Evolutionary conservation across 1,140 invertebrate genomes (phyloP).

Genomic region (Lepidurus packardi): DNA sequence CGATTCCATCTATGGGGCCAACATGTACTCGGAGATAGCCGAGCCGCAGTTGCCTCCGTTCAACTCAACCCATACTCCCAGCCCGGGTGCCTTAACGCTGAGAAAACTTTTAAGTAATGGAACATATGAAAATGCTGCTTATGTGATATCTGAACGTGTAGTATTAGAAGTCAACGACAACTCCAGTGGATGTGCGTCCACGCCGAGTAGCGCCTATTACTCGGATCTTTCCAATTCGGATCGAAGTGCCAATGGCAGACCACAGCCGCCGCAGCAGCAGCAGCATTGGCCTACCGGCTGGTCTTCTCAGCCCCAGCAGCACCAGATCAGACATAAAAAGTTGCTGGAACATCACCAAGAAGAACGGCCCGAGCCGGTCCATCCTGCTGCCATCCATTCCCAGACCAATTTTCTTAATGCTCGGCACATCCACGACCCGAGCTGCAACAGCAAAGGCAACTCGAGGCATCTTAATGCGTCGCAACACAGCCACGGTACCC

Average conservation of each 20-base stretch:
- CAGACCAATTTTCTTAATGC: slow-evolving; percentile 33
- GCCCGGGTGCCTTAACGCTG: slow-evolving; percentile 31
- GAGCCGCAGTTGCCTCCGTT: slow-evolving; percentile 36
- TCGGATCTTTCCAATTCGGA: slow-evolving; percentile 39
- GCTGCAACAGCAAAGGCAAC: slow-evolving; percentile 5
- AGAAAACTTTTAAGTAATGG: slow-evolving; percentile 37
- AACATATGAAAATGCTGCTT: slow-evolving; percentile 41
- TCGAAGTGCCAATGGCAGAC: slow-evolving; percentile 31
- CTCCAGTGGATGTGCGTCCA: slow-evolving; percentile 33
- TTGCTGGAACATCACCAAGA: neutral
- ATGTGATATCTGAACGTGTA: slow-evolving; percentile 38
- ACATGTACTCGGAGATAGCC: slow-evolving; percentile 42
- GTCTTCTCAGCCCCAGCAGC: slow-evolving; percentile 11
- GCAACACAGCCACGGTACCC: slow-evolving; percentile 31
- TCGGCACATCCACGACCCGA: slow-evolving; percentile 32
- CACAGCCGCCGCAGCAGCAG: slow-evolving; percentile 23
- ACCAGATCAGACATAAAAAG: neutral
- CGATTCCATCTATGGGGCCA: slow-evolving; percentile 37
- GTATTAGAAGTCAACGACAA: slow-evolving; percentile 29
- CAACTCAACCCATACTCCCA: neutral
- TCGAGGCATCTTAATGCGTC: slow-evolving; percentile 28
- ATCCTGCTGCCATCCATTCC: slow-evolving; percentile 29
- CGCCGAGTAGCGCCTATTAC: slow-evolving; percentile 40
- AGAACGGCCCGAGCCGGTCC: neutral
- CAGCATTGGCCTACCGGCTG: neutral